Evolutionary conservation across 2,888 invertebrate species (phyloP).

Genomic region (Nasonia oneida): DNA sequence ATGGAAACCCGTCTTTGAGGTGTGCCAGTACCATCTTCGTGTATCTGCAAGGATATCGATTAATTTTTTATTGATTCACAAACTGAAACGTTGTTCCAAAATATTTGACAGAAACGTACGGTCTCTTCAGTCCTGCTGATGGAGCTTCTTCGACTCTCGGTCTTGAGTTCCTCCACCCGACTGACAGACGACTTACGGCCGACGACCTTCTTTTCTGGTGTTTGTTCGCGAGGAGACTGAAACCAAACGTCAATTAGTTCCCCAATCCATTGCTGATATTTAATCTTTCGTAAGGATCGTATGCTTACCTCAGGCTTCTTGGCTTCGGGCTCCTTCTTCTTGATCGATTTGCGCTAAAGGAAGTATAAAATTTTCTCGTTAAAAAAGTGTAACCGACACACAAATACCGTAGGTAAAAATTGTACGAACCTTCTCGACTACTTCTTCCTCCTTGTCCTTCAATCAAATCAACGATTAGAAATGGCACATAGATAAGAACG

Average conservation of each 20-base stretch:
- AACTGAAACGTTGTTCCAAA: neutral
- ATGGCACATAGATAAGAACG: neutral
- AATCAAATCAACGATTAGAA: constrained; percentile 33
- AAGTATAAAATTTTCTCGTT: constrained; percentile 3
- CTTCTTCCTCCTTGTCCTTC: constrained; percentile 73
- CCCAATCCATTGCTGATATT: neutral
- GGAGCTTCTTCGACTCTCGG: constrained; percentile 77
- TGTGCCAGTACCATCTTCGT: constrained; percentile 70
- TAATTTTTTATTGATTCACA: neutral
- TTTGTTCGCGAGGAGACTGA: constrained; percentile 70
- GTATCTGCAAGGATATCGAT: constrained; percentile 58
- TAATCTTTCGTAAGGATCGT: neutral
- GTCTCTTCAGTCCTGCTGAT: constrained; percentile 71
- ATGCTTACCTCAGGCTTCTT: constrained; percentile 60
- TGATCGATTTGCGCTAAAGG: constrained; percentile 61
- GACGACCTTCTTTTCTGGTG: constrained; percentile 70
- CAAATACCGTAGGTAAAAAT: constrained; percentile 29
- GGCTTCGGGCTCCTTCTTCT: constrained; percentile 64
- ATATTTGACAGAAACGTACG: constrained; percentile 53
- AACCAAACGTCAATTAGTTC: constrained; percentile 52
- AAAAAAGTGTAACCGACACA: neutral
- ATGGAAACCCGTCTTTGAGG: constrained; percentile 74
- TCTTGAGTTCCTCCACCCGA: constrained; percentile 74
- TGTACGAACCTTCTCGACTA: constrained; percentile 71
- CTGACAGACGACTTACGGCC: constrained; percentile 74